A percentile compares a stretch with the other conserved stretches of the same genome.
phyloP scores from a whole-genome alignment of 2,888 invertebrate species.

The Aquatica leii region DNA sequence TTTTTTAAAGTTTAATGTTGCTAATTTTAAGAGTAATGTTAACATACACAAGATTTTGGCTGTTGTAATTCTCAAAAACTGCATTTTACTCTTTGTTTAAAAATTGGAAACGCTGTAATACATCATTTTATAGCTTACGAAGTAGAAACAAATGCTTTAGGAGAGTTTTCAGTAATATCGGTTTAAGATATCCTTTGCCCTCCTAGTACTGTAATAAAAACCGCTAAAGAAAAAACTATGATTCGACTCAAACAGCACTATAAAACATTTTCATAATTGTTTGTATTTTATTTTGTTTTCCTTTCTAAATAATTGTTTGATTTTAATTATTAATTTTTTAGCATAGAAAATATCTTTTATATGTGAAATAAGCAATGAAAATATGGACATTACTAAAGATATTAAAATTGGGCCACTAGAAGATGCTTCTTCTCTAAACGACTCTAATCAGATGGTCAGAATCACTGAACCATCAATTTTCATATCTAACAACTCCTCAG shows the following conservation, averaged over 20 bases:
- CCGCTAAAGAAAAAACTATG: constrained; percentile 31
- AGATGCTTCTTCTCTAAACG: too few relatives aligned
- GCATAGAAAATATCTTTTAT: too few relatives aligned
- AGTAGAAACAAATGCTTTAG: constrained; percentile 15
- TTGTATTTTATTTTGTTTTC: too few relatives aligned
- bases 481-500: too few relatives aligned
- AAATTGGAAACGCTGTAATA: constrained; percentile 17
- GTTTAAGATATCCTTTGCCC: constrained; percentile 26
- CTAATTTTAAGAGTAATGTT: constrained; percentile 24
- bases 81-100: constrained; percentile 12
- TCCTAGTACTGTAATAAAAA: constrained; percentile 31
- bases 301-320: too few relatives aligned
- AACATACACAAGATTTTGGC: constrained; percentile 28
- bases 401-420: too few relatives aligned
- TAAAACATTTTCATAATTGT: too few relatives aligned
- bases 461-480: too few relatives aligned
- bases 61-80: constrained; percentile 24
- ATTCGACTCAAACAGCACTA: constrained; percentile 10
- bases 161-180: constrained; percentile 21
- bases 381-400: too few relatives aligned
- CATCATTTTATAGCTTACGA: constrained; percentile 13
- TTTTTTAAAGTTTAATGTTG: constrained; percentile 28
- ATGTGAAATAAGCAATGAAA: too few relatives aligned
- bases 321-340: too few relatives aligned
- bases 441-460: too few relatives aligned